phyloP scores from a whole-genome alignment of 2,113 vertebrate genomes.

The Eidolon helvum region DNA sequence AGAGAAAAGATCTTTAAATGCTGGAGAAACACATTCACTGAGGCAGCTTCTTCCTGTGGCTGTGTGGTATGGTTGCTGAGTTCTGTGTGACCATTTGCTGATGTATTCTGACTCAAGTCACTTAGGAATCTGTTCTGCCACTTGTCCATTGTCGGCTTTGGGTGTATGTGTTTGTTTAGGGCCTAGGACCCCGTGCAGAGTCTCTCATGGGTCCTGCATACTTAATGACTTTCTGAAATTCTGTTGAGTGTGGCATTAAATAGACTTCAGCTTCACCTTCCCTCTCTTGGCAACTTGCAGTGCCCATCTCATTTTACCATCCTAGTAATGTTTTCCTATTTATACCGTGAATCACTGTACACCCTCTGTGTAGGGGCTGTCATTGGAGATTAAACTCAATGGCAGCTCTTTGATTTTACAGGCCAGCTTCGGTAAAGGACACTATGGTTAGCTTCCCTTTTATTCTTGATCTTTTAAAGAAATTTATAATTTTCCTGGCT shows the following conservation, averaged over 20 bases:
- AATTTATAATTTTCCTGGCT: background rate
- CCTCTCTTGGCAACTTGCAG: background rate
- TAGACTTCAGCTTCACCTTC: background rate
- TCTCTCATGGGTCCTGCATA: background rate
- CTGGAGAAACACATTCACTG: slow-evolving; percentile 1
- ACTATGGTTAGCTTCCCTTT: background rate
- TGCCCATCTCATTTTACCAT: background rate
- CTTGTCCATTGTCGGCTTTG: background rate
- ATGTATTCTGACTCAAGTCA: background rate
- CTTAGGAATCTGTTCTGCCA: background rate
- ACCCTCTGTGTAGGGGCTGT: background rate
- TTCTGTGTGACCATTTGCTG: background rate
- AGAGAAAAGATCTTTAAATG: slow-evolving; percentile 33
- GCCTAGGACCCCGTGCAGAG: background rate
- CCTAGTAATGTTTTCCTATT: slow-evolving; percentile 6
- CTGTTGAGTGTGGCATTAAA: background rate
- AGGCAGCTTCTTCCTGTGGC: background rate
- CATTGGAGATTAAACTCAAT: slow-evolving; percentile 28
- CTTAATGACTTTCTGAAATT: slow-evolving; percentile 9
- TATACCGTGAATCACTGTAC: background rate
- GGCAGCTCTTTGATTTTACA: slow-evolving; percentile 28
- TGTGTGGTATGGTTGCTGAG: background rate
- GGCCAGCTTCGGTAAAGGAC: background rate
- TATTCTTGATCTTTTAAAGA: slow-evolving; percentile 9
- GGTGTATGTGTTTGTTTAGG: background rate